Conservation (phyloP, 2,113 vertebrate species). For the Periophthalmus modestus region DNA sequence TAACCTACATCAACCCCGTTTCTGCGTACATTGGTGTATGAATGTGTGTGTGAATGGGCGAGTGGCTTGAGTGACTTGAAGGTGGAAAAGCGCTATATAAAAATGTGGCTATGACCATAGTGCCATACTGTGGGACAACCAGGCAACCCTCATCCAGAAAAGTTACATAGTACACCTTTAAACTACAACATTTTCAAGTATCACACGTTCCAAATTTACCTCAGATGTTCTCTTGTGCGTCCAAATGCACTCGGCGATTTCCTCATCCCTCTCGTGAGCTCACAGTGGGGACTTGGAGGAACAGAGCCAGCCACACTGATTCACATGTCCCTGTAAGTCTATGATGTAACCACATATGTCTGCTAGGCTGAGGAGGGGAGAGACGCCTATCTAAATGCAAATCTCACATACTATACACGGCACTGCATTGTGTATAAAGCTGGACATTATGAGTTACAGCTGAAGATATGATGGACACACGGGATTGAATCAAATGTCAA, state of each 20-base stretch:
- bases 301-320: constrained; percentile 13
- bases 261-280: not conserved
- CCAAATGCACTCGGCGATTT: not conserved
- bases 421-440: not conserved
- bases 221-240: not conserved
- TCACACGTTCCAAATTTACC: not conserved
- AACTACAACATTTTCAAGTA: not conserved
- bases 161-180: too few species aligned
- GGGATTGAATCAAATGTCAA: constrained; percentile 2
- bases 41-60: too few species aligned
- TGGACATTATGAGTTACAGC: not conserved
- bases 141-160: too few species aligned
- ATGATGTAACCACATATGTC: constrained; percentile 25
- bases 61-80: too few species aligned
- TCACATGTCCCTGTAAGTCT: constrained; percentile 28
- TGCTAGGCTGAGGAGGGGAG: constrained; percentile 3
- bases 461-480: not conserved
- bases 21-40: too few species aligned
- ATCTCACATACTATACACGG: not conserved
- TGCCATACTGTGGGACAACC: too few species aligned
- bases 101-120: too few species aligned
- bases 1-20: too few species aligned
- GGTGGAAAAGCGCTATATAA: too few species aligned
- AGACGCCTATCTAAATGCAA: constrained; percentile 37
- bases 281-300: not conserved